Evolutionary conservation across 2,888 invertebrate species (phyloP).

Genomic region (Furcula furcula): DNA sequence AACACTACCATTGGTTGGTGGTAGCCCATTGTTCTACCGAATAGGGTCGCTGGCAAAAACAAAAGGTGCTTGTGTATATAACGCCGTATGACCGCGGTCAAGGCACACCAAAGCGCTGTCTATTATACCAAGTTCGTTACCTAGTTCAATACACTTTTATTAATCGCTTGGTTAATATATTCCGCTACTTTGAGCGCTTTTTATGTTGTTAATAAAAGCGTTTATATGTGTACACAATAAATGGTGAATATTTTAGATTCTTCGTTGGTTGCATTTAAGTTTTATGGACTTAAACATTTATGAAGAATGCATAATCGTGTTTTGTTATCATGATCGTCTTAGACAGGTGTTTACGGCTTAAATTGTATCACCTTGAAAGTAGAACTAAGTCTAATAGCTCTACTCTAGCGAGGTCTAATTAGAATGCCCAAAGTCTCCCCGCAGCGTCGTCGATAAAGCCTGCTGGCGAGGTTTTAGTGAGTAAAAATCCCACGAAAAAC

Average conservation of each 20-base stretch:
- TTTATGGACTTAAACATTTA: no score
- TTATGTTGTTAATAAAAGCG: background rate
- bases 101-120: slow-evolving; percentile 26
- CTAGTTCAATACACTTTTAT: background rate
- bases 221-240: background rate
- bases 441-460: no score
- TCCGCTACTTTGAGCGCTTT: background rate
- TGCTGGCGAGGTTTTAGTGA: no score
- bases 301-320: no score
- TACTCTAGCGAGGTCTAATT: no score
- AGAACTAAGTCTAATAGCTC: no score
- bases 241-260: background rate
- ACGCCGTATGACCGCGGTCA: slow-evolving; percentile 27
- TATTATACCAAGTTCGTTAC: slow-evolving; percentile 22
- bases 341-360: no score
- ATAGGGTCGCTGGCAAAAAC: slow-evolving; percentile 32
- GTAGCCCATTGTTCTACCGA: slow-evolving; percentile 36
- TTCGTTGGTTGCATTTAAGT: background rate
- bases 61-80: slow-evolving; percentile 31
- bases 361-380: no score
- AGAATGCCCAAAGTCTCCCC: no score
- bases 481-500: no score
- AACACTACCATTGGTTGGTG: slow-evolving; percentile 16
- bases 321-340: no score
- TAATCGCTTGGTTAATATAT: background rate